Evolutionary conservation across 1,140 invertebrate genomes (phyloP).

Genomic region (Neodiprion pinetum): DNA sequence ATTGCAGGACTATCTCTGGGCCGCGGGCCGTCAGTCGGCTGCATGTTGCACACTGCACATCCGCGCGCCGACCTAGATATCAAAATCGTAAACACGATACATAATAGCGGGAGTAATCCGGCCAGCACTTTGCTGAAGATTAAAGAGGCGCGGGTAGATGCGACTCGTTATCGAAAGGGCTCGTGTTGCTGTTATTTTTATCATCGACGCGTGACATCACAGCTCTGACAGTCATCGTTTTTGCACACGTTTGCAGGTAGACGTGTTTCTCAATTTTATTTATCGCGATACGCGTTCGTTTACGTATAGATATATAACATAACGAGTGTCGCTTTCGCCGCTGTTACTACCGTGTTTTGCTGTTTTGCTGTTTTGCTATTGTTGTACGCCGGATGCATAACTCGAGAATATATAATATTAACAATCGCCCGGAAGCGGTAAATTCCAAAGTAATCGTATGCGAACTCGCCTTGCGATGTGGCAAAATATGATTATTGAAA

Average conservation of each 20-base stretch:
- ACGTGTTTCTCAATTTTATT: not conserved
- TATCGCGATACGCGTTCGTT: too few species aligned
- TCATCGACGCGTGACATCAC: not conserved
- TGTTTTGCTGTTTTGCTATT: too few species aligned
- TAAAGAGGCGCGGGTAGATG: conserved; percentile 39
- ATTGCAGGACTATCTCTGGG: not conserved
- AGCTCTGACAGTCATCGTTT: not conserved
- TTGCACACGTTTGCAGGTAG: too few species aligned
- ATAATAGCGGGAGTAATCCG: conserved; percentile 46
- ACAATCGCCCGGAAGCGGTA: not conserved
- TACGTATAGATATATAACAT: too few species aligned
- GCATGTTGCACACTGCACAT: too few species aligned
- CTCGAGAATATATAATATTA: not conserved
- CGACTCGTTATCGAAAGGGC: not conserved
- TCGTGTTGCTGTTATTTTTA: not conserved
- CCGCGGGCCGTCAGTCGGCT: too few species aligned
- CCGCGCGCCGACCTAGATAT: conserved; percentile 20
- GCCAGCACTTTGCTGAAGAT: conserved; percentile 48
- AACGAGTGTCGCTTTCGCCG: too few species aligned
- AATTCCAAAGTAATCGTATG: not conserved
- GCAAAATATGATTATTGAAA: too few species aligned
- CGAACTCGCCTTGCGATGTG: too few species aligned
- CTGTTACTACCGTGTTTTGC: too few species aligned
- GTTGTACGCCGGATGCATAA: too few species aligned
- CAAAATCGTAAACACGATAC: conserved; percentile 50